Evolutionary conservation across 2,888 invertebrate species (phyloP), one percentile per base, ranked within the genome.

Genomic region (Scotopteryx bipunctaria): DNA sequence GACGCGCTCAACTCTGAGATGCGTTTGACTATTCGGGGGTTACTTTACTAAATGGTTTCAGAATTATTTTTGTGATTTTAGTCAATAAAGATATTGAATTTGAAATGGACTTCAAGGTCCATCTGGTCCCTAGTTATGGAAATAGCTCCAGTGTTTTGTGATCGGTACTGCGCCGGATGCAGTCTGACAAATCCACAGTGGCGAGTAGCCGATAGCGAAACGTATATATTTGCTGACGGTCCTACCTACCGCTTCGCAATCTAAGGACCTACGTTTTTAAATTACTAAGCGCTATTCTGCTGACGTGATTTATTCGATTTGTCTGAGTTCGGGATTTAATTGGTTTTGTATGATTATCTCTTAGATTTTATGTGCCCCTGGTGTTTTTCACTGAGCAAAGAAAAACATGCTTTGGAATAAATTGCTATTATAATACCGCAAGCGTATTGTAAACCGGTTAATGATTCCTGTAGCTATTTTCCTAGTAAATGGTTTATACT

Each of bases 201-300:
- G 77, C 77, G 84, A 85, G 81, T 83, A 76, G 83, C 81, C 84
- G 78, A 81, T 78, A 71, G 76, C 76, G 79, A 83, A 82, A 85
- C 82, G 81, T 83, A 80, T 83, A 81, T 83, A 84, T 84, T 84
- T 87, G 86, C 86, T 79, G 86, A 85, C 83, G 76, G 4, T 27
- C 27, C n/a, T n/a, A n/a, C n/a, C 65, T 80, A 78, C 74, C 69
- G 64, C 63, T 70, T 73, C 71, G 71, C 78, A 74, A 78, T 76
- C 78, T 74, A 71, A 68, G 70, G 69, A 72, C 67, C 70, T 68
- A 73, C 76, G 75, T 73, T 78, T 80, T 80, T 76, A 80, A 81
- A 80, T 81, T 78, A 77, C 74, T 66, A 67, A 72, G 64, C 67
- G 63, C 59, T 57, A 51, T 58, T 58, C 62, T 59, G 63, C 65